Evolutionary conservation across 1,140 invertebrate genomes (phyloP).

Genomic region (Chrysoperla carnea): DNA sequence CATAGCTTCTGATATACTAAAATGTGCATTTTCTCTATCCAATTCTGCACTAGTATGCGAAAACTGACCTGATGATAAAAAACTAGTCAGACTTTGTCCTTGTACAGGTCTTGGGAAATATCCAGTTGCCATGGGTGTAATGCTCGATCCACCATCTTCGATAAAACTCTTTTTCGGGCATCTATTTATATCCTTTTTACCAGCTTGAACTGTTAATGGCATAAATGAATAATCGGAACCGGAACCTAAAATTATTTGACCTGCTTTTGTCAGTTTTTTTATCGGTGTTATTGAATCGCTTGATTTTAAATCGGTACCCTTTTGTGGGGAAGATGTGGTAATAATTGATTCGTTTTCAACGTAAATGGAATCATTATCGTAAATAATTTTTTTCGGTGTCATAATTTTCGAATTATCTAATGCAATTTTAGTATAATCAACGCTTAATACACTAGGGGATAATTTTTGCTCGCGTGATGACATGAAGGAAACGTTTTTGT

Average conservation of each 20-base stretch:
- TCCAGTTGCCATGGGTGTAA: constrained; percentile 34
- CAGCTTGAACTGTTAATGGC: constrained; percentile 20
- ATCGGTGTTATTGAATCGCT: background rate
- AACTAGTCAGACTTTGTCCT: constrained; percentile 57
- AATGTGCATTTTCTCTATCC: constrained; percentile 76
- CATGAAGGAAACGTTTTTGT: constrained; percentile 1
- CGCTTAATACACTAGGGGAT: constrained; percentile 15
- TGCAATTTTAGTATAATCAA: constrained; percentile 12
- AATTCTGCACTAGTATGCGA: constrained; percentile 54
- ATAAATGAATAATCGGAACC: constrained; percentile 18
- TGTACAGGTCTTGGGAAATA: constrained; percentile 43
- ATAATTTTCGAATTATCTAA: too few relatives aligned
- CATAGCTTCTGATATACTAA: constrained; percentile 67
- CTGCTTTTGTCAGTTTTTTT: background rate
- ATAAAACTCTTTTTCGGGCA: constrained; percentile 38
- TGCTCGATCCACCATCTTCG: constrained; percentile 37
- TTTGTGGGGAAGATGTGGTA: too few relatives aligned
- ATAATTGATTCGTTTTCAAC: too few relatives aligned
- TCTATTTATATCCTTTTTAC: constrained; percentile 31
- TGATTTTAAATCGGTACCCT: too few relatives aligned
- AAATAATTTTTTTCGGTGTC: too few relatives aligned
- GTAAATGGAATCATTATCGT: too few relatives aligned
- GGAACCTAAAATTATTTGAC: constrained; percentile 2
- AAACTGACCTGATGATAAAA: constrained; percentile 54
- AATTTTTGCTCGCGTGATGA: constrained; percentile 7